Evolutionary conservation across 1,140 invertebrate genomes (phyloP), one percentile per base, ranked within the genome.

Genomic region (Micrasema minimum): DNA sequence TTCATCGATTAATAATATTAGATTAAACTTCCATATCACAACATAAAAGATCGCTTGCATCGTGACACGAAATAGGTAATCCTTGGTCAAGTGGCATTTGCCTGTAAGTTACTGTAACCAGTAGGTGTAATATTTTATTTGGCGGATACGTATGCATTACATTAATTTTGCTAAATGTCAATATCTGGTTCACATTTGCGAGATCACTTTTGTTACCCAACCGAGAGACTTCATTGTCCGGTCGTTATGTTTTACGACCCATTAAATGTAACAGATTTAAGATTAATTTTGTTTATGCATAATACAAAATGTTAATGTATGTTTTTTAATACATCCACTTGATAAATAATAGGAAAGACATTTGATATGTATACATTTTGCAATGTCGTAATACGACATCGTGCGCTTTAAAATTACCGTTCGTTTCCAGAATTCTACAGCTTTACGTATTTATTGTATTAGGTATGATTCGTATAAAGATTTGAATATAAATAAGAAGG

Each of bases 61-160:
- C n/a, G n/a, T n/a, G n/a, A n/a, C n/a, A n/a, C n/a, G n/a, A n/a
- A 22, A 5, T 22, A 26, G 57, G 64, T 48, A 61, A 73, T 73
- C 72, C 68, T 68, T 70, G 72, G 55, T 46, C 72, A 74, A 74
- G 72, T 74, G 72, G 57, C 72, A 74, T 74, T 74, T 74, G 48
- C 64, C 23, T 48, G 64, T 37, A 46, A 53, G 20, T 23, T 20
- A 57, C 41, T n/a, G n/a, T n/a, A n/a, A n/a, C n/a, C n/a, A n/a
- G n/a, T n/a, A n/a, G n/a, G n/a, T n/a, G n/a, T 22, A 35, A 31
- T 26, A 16, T 57, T 57, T 57, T 37, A 57, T 57, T 62, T 62
- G 38, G 57, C 57, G 57, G 57, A 62, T 62, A 62, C 41, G 57
- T 62, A 38, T 23, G 38, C 20, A 43, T 18, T 23, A 41, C 23